These are phyloP conservation scores for Homarus gammarus DNA, from an alignment of 2,888 invertebrate species.

Conservation along the genomic window DNA sequence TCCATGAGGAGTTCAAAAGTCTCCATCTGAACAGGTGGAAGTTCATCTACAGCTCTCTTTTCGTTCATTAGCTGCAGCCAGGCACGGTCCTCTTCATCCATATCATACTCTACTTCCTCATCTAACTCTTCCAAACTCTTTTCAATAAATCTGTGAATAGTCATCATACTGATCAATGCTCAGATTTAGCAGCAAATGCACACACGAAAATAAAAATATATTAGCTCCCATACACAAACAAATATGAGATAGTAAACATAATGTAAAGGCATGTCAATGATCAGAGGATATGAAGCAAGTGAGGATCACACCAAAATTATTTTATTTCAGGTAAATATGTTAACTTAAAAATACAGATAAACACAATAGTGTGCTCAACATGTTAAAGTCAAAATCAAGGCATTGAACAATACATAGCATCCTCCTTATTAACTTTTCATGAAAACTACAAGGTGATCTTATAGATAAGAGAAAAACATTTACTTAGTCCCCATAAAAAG, in stretches of 20 bases:
- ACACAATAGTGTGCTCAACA: too few relatives aligned
- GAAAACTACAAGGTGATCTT: too few relatives aligned
- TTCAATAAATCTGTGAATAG: slow-evolving; percentile 88
- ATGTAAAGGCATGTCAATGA: neutral
- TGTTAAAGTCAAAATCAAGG: too few relatives aligned
- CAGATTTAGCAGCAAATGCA: too few relatives aligned
- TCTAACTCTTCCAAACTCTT: slow-evolving; percentile 96
- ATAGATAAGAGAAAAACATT: too few relatives aligned
- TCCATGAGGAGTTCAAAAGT: slow-evolving; percentile 98
- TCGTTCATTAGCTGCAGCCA: slow-evolving; percentile 96
- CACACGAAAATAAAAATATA: neutral
- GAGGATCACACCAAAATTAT: too few relatives aligned
- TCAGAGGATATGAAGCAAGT: too few relatives aligned
- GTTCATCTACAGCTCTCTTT: slow-evolving; percentile 83
- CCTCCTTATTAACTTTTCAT: too few relatives aligned
- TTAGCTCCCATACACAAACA: neutral
- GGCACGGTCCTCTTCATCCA: slow-evolving; percentile 98
- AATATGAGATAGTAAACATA: neutral
- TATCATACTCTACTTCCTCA: slow-evolving; percentile 95
- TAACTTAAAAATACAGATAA: too few relatives aligned
- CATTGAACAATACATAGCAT: too few relatives aligned
- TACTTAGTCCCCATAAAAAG: too few relatives aligned
- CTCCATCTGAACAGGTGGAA: slow-evolving; percentile 90
- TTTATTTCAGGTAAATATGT: too few relatives aligned
- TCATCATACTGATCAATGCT: neutral